A percentile compares a stretch with the other conserved stretches of the same genome.
phyloP scores from a whole-genome alignment of 2,113 vertebrate species.

The Phasianus colchicus region DNA sequence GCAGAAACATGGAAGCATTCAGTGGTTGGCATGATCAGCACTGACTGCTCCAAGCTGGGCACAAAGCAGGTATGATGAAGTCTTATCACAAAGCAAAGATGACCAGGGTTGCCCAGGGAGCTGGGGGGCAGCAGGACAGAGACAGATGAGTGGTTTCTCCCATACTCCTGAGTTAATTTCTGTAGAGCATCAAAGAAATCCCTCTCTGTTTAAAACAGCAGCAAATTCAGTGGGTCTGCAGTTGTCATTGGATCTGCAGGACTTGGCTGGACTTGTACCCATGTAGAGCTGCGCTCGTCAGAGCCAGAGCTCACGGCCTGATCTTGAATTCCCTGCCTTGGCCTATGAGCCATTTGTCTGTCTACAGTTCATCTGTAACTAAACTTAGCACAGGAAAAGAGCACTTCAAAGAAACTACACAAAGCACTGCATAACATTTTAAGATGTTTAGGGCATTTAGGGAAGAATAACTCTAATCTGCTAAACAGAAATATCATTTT shows the following conservation, averaged over 20 bases:
- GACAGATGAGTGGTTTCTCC: neutral
- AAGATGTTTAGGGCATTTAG: constrained; percentile 21
- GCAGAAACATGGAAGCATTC: neutral
- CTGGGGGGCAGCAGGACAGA: neutral
- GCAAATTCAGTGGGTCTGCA: rapidly evolving
- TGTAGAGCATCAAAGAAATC: neutral
- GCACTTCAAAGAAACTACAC: constrained; percentile 30
- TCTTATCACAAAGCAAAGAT: too few species aligned
- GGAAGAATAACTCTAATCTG: neutral
- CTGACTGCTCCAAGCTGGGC: neutral
- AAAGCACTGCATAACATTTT: neutral
- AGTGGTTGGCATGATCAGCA: rapidly evolving
- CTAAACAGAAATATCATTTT: constrained; percentile 2
- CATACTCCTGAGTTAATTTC: rapidly evolving
- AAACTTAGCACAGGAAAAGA: constrained; percentile 46
- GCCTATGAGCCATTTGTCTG: neutral
- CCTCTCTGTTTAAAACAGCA: neutral
- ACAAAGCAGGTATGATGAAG: neutral
- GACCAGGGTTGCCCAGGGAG: neutral
- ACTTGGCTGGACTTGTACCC: neutral
- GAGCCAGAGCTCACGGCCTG: neutral
- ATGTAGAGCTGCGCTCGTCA: rapidly evolving
- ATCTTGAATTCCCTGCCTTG: neutral
- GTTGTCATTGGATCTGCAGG: rapidly evolving
- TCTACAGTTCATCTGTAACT: neutral